Evolutionary conservation across 2,888 invertebrate genomes (phyloP), one percentile per base, ranked within the genome.

Genomic region (Callyntrura guangdongensis): DNA sequence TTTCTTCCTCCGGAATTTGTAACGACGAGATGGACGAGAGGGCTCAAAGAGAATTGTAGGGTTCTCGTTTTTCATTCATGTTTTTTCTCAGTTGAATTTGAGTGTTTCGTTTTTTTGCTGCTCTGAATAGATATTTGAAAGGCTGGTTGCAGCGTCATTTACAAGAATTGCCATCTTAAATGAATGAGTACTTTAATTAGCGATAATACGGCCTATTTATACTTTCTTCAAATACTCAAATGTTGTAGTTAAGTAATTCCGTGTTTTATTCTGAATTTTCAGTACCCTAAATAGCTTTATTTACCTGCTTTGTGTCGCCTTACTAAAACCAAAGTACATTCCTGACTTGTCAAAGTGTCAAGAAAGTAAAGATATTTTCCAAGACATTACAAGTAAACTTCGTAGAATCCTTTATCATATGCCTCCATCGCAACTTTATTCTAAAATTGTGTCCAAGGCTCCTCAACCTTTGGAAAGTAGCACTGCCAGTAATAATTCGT

Each of bases 281-380:
- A 93, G 93, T 14, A 59, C 86, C 27, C 61, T 93, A 59, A 92
- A 91, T 77, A 94, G 91, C 74, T 93, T 93, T 27, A 86, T 94
- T 12, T 93, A 91, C 45, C 77, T 94, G 0, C 74, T 94, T 22
- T 93, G 93, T 82, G 61, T 91, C n/a, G 91, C 93, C 1, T 89
- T 94, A 6, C 53, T 94, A 20, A 93, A 93, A 36, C 93, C 94
- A 2, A 91, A 91, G 22, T 74, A 83, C 17, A 86, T 64, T 83
- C 77, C 86, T 8, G 83, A 86, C 47, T 81, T 86, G 56, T 27
- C 59, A 12, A 86, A 83, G 17, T 59, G 79, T 47, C 59, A 88
- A 20, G 17, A 47, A 61, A 79, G 81, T 12, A 64, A 20, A 12
- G 88, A 91, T 22, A n/a, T 59, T 14, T 91, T 72, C n/a, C 61